Conservation (phyloP, 2,888 invertebrate genomes). For the Drosophila tripunctata region DNA sequence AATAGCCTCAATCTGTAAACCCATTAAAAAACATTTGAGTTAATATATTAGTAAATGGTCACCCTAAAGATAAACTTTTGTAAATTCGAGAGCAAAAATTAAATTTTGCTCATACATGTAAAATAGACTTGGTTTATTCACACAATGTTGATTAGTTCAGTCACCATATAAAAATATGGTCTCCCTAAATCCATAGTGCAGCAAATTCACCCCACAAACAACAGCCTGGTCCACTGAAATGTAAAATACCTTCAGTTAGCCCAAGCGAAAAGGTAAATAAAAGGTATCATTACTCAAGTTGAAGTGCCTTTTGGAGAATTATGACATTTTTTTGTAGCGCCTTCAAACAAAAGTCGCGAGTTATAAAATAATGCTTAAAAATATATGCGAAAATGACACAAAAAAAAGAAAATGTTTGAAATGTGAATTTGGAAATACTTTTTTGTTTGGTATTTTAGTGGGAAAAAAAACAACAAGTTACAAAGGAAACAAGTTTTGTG, state of each 20-base stretch:
- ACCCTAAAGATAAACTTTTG: not conserved
- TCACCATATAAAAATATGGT: not conserved
- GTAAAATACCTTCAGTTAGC: not conserved
- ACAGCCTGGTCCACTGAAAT: not conserved
- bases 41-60: not conserved
- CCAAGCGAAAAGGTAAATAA: not conserved
- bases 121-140: too few relatives aligned
- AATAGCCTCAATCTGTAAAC: too few relatives aligned
- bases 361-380: constrained; percentile 13
- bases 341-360: constrained; percentile 1
- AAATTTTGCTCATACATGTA: too few relatives aligned
- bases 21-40: not conserved
- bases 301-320: not conserved
- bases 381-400: constrained; percentile 1
- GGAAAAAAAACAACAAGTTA: constrained; percentile 36
- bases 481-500: constrained; percentile 71
- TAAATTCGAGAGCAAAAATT: too few relatives aligned
- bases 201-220: not conserved
- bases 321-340: not conserved
- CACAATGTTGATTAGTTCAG: not conserved
- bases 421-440: constrained; percentile 22
- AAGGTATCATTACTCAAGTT: not conserved
- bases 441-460: constrained; percentile 20
- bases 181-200: not conserved
- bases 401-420: constrained; percentile 13